Conservation (phyloP, 37 sponge, comb jelly and placozoan species). For the Haliclona indistincta region DNA sequence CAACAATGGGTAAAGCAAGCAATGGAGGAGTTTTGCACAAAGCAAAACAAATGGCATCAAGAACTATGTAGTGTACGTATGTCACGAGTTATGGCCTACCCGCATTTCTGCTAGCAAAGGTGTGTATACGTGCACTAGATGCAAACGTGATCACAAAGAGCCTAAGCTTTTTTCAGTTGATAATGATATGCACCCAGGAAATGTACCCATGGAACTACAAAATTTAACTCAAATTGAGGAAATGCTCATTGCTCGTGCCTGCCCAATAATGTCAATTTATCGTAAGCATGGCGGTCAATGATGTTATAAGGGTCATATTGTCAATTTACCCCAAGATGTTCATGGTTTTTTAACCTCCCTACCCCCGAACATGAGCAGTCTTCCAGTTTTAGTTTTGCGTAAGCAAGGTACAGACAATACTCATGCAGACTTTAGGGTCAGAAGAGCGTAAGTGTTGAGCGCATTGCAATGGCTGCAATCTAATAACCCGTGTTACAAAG, state of each 20-base stretch:
- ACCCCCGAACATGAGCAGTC: not conserved
- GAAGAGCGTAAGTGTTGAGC: not conserved
- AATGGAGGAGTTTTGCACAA: no score
- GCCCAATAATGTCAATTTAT: slow-evolving; percentile 43
- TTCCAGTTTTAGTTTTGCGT: not conserved
- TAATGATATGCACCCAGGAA: slow-evolving; percentile 35
- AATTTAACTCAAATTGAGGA: slow-evolving; percentile 17
- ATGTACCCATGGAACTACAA: slow-evolving; percentile 8
- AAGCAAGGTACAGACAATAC: not conserved
- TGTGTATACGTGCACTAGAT: slow-evolving; percentile 27
- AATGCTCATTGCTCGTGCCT: slow-evolving; percentile 44
- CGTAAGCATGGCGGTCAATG: slow-evolving; percentile 18
- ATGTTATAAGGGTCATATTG: slow-evolving; percentile 28
- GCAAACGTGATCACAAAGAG: slow-evolving; percentile 20
- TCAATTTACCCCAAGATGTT: slow-evolving; percentile 35
- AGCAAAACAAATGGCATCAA: no score
- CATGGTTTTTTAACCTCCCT: slow-evolving; percentile 4
- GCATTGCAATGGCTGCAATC: slow-evolving; percentile 28
- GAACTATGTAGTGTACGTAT: no score
- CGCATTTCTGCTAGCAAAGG: no score
- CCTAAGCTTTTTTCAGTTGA: slow-evolving; percentile 17
- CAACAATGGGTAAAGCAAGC: no score
- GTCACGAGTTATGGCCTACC: no score
- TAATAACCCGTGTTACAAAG: slow-evolving; percentile 14
- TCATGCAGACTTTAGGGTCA: slow-evolving; percentile 34